Conservation (phyloP, 1,140 invertebrate genomes). For the Neelides sp. region DNA sequence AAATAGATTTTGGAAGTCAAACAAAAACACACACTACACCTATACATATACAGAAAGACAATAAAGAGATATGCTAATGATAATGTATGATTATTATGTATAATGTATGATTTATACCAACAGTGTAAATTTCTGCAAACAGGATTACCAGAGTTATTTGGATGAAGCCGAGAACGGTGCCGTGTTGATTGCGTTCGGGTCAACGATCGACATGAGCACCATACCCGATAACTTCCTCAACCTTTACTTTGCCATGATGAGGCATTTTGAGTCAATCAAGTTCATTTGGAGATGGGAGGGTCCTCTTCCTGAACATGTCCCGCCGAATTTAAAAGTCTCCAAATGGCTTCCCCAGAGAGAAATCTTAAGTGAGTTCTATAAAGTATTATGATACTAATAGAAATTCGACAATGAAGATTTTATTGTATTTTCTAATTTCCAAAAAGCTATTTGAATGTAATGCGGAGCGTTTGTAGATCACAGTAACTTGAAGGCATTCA, state of each 20-base stretch:
- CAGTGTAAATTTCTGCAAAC: background rate
- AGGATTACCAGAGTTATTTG: conserved; percentile 21
- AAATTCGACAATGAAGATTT: background rate
- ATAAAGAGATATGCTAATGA: background rate
- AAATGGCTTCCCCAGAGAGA: conserved; percentile 27
- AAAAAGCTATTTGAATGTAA: background rate
- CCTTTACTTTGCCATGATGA: conserved; percentile 12
- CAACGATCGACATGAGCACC: conserved; percentile 14
- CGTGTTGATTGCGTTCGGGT: conserved; percentile 19
- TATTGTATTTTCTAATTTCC: background rate
- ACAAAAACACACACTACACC: background rate
- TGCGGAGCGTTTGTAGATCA: conserved; percentile 31
- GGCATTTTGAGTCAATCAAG: background rate
- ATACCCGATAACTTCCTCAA: background rate
- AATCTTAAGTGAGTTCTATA: conserved; percentile 21
- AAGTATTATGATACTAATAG: background rate
- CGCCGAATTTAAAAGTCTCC: conserved; percentile 11
- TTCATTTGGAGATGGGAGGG: conserved; percentile 17
- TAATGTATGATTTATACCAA: background rate
- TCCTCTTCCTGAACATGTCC: background rate
- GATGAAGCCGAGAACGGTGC: conserved; percentile 23
- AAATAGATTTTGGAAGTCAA: too few relatives aligned
- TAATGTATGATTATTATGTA: background rate
- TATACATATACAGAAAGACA: background rate
- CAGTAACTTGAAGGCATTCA: conserved; percentile 33